Base-by-base conservation (phyloP, 2,888 invertebrate genomes). In the Halictus ligatus region DNA sequence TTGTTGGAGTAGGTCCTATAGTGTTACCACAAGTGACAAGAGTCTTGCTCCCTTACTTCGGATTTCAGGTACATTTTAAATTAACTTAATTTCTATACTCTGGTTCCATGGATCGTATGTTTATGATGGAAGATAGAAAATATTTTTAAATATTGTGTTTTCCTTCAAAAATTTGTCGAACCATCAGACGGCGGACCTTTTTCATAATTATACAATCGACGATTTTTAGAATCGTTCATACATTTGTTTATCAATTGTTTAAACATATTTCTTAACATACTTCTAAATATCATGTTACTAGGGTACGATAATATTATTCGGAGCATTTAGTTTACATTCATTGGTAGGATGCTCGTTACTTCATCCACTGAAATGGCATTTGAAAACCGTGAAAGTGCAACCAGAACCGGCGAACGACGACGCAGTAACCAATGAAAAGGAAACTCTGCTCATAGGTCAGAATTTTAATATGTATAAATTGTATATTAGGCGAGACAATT, bases 301-400 rank as follows among this genome's bases (percentile, higher is more conserved):
- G 95, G 97, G 96, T 71, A 96, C 97, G 0, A 96, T 97, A 83
- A 94, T 97, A 60, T 96, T 97, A 83, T 94, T 97, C 78, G 96
- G 96, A 75, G 97, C 96, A 5, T 94, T 97, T 75, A 96, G 97
- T 81, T 95, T 97, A 0, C 96, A 97, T 94, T 96, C 96, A 0
- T 93, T 97, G 8, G 94, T 96, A 81, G 97, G 96, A 13, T 96
- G 97, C 1, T 94, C 96, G 84, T 94, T 97, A 81, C 95, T 97
- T 71, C 97, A 97, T 91, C 97, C 97, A 29, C 96, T 97, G 3
- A 96, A 97, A 94, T 97, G 97, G 97, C 97, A 97, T 94, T 94
- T 96, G 93, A 96, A 95, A 80, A 92, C 91, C 83, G 85, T 29
- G 5, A 58, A 64, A 35, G 43, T 35, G 35, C 15, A 83, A 25